Evolutionary conservation across 2,888 invertebrate species (phyloP), one percentile per base, ranked within the genome.

Genomic region (Lucinisca nassula): DNA sequence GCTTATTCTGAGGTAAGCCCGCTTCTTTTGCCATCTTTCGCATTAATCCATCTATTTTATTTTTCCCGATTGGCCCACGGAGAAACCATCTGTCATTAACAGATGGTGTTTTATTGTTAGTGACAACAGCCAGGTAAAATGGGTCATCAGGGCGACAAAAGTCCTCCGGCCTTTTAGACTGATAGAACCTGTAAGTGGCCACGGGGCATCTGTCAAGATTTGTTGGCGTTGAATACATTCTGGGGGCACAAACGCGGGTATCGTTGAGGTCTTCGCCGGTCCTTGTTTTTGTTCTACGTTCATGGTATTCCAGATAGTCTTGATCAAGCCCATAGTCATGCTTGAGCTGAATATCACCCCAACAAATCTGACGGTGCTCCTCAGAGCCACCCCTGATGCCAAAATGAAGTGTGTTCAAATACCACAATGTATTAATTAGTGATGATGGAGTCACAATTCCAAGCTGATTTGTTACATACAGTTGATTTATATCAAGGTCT

Each of bases 231-330:
- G 61, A 38, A 70, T 82, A 81, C 45, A 58, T 75, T 32, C 51
- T n/a, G 1, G 82, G 82, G 3, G 67, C 35, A 8, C 40, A 37
- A 4, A 45, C 45, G 6, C 55, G 32, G 8, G 32, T 38, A 40
- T 83, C 40, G 14, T 21, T 14, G 12, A 76, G n/a, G 32, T 83
- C 73, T 2, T 78, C 58, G 0, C 73, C 80, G 10, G 83, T 83
- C 17, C 78, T 61, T n/a, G 78, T 83, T 83, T 83, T 78, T 55
- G 83, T 83, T n/a, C 21, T 27, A 14, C 78, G 6, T 38, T 83
- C 73, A 49, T 83, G 58, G 32, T 78, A 83, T 30, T 78, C 83
- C 2, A 82, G 24, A n/a, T n/a, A n/a, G 37, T 49, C 70, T 51
- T 73, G 21, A 3, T 73, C 12, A 4, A 30, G 3, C 38, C 30